Evolutionary conservation across 2,888 invertebrate species (phyloP), one percentile per base, ranked within the genome.

Genomic region (Xestia xanthographa): DNA sequence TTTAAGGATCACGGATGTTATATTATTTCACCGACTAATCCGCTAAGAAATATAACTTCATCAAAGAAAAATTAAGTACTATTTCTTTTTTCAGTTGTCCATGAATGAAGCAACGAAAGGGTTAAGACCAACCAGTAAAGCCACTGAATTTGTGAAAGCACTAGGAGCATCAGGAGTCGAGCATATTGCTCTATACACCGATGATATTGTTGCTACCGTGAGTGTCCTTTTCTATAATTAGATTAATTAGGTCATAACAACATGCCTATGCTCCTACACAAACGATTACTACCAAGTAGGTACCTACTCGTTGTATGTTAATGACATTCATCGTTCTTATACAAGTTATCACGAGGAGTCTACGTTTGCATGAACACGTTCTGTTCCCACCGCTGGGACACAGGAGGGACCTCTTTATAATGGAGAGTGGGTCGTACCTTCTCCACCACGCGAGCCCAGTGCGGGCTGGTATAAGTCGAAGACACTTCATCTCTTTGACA

Each of bases 41-140:
- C n/a, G n/a, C n/a, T n/a, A n/a, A n/a, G n/a, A n/a, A n/a, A n/a
- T n/a, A 34, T 34, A 38, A 66, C 2, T 17, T 60, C 20, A 34
- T 20, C 20, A 34, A 60, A 62, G 17, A 20, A 20, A 58, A 58
- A 29, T 29, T 2, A n/a, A n/a, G n/a, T n/a, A n/a, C 53, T 5
- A 0, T 9, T 11, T n/a, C 41, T 17, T 34, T 53, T 77, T 75
- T 29, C 94, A 97, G 97, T 92, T 97, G 77, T 97, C 96, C 29
- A 87, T 96, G 88, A 96, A 96, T 83, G 96, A 96, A 86, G 94
- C 96, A 9, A 94, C 95, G 0, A 93, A 93, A 82, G 95, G 95
- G 0, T 82, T 95, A 2, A 92, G 92, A 1, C 93, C 95, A 0
- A 63, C 63, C 12, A 91, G 92, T 17, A 96, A 96, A 84, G 94